Conservation (phyloP, 2,113 vertebrate species). For the Nesogale talazaci region DNA sequence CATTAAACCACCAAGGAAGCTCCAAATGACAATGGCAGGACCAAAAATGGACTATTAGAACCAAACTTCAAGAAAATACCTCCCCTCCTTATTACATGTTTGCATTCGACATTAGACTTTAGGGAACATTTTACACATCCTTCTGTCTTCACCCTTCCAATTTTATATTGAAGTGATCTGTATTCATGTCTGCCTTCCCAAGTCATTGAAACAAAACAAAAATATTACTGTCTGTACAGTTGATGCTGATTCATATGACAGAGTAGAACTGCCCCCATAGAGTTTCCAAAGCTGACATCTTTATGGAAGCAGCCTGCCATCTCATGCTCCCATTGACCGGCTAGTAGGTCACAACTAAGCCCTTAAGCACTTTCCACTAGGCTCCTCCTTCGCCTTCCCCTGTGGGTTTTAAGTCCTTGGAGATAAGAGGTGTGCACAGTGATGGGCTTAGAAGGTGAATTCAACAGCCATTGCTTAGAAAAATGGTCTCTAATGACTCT, state of each 20-base stretch:
- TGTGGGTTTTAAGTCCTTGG: neutral
- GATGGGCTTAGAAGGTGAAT: neutral
- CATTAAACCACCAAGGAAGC: neutral
- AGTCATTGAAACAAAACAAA: neutral
- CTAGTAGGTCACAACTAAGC: neutral
- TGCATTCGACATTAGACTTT: neutral
- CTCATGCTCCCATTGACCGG: neutral
- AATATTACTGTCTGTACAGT: neutral
- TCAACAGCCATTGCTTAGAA: neutral
- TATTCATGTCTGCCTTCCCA: neutral
- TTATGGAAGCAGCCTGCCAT: neutral
- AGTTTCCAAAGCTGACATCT: neutral
- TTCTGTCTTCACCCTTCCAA: too few relatives aligned
- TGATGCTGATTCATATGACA: neutral
- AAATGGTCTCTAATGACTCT: neutral
- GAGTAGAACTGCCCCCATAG: neutral
- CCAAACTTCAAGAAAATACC: slow-evolving; percentile 8
- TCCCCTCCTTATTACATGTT: neutral
- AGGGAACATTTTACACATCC: neutral
- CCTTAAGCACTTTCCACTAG: neutral
- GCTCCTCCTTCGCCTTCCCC: neutral
- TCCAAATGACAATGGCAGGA: neutral
- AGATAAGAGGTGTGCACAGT: neutral
- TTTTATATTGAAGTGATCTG: neutral
- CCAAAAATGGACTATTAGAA: neutral